phyloP scores from a whole-genome alignment of 2,113 vertebrate species.

The Galemys pyrenaicus region DNA sequence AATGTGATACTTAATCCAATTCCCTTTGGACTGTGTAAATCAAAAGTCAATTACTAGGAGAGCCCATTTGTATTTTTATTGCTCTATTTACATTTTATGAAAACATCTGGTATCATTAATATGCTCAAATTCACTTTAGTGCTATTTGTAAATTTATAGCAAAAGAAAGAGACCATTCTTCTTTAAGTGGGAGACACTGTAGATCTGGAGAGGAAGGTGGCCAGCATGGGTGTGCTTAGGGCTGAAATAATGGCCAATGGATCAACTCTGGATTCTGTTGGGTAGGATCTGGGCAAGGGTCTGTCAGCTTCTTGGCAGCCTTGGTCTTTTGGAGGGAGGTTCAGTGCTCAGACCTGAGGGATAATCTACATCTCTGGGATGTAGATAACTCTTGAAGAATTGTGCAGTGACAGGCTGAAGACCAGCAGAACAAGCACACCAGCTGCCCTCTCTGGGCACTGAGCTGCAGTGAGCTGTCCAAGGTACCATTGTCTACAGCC shows the following conservation, averaged over 20 bases:
- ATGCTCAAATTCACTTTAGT: conserved; percentile 72
- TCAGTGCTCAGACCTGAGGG: conserved; percentile 30
- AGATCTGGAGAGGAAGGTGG: neutral
- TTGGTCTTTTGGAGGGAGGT: neutral
- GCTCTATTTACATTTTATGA: conserved; percentile 83
- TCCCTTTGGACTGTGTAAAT: conserved; percentile 70
- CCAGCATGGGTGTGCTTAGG: fast-evolving
- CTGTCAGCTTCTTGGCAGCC: neutral
- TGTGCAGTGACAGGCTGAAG: conserved; percentile 73
- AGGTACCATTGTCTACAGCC: conserved; percentile 55
- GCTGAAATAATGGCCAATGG: neutral
- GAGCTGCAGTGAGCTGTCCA: conserved; percentile 58
- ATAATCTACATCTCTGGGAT: conserved; percentile 57
- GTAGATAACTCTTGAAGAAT: conserved; percentile 57
- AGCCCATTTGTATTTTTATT: conserved; percentile 77
- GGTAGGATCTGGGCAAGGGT: neutral
- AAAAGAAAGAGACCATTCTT: neutral
- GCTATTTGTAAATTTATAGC: conserved; percentile 65
- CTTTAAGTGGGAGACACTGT: conserved; percentile 21
- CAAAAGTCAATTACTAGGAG: conserved; percentile 80
- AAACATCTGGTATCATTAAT: conserved; percentile 83
- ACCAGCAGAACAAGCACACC: conserved; percentile 55
- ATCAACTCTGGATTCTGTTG: too few relatives aligned
- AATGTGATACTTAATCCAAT: neutral
- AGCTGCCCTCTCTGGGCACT: conserved; percentile 63